Evolutionary conservation across 2,113 vertebrate genomes (phyloP).

Genomic region (Daboia siamensis): DNA sequence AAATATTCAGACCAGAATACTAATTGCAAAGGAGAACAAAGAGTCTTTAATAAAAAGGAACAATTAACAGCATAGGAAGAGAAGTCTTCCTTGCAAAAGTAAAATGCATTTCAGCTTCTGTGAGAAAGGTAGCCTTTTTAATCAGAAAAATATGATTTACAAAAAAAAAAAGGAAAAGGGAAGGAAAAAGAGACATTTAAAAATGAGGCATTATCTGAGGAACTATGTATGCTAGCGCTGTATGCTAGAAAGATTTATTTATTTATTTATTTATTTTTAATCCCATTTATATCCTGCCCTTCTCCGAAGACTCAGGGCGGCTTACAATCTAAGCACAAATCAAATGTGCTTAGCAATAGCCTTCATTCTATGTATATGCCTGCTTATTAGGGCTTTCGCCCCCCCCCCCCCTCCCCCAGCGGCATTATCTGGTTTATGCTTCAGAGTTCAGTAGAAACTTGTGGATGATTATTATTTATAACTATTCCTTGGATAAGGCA

Average conservation of each 20-base stretch:
- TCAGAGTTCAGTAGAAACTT: neutral
- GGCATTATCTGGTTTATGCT: neutral
- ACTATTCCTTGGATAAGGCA: neutral
- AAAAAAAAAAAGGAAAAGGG: neutral
- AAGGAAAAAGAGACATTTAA: neutral
- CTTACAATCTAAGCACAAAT: too few species aligned
- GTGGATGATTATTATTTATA: neutral
- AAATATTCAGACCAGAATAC: conserved; percentile 23
- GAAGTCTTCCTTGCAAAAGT: conserved; percentile 18
- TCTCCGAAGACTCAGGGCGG: too few species aligned
- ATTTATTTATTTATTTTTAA: too few species aligned
- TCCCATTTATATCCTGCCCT: too few species aligned
- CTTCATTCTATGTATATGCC: too few species aligned
- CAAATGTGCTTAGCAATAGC: too few species aligned
- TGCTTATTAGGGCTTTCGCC: too few species aligned
- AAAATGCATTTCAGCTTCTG: conserved; percentile 30
- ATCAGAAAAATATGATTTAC: conserved; percentile 12
- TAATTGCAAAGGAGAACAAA: conserved; percentile 39
- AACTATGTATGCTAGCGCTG: neutral
- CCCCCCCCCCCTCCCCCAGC: too few species aligned
- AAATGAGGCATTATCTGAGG: neutral
- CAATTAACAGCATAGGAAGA: conserved; percentile 34
- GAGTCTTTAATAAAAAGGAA: conserved; percentile 33
- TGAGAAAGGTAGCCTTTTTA: conserved; percentile 8
- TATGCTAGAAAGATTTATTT: neutral